phyloP scores from a whole-genome alignment of 1,140 invertebrate genomes.

The Vanessa tameamea region DNA sequence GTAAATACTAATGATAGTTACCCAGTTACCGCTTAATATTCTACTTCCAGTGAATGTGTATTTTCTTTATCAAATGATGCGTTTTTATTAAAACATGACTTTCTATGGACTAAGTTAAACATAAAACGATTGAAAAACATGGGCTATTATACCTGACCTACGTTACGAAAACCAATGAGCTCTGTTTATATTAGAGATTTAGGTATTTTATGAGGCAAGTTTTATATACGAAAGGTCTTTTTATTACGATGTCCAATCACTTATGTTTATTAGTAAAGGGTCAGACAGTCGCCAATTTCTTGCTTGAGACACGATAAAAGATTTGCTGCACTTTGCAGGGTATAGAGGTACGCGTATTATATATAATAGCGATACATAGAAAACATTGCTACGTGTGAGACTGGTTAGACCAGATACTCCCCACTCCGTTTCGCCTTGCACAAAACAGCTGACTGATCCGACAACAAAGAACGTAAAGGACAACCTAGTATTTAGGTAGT shows the following conservation, averaged over 20 bases:
- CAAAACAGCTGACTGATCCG: slow-evolving; percentile 66
- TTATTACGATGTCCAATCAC: slow-evolving; percentile 2
- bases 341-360: slow-evolving; percentile 4
- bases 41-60: too few relatives aligned
- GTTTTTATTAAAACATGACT: not conserved
- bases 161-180: not conserved
- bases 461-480: slow-evolving; percentile 67
- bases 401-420: slow-evolving; percentile 55
- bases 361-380: slow-evolving; percentile 16
- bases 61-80: not conserved
- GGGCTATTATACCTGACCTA: not conserved
- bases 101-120: too few relatives aligned
- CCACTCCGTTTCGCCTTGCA: slow-evolving; percentile 37
- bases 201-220: slow-evolving; percentile 1
- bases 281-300: slow-evolving; percentile 27
- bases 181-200: not conserved
- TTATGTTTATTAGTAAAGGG: slow-evolving; percentile 8
- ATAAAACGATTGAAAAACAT: not conserved
- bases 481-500: slow-evolving; percentile 35
- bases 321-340: slow-evolving; percentile 32
- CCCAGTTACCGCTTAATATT: too few relatives aligned
- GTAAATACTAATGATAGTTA: too few relatives aligned
- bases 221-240: not conserved
- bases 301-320: slow-evolving; percentile 13
- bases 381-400: slow-evolving; percentile 24